phyloP scores from a whole-genome alignment of 2,113 vertebrate genomes.

The Clinocottus analis region DNA sequence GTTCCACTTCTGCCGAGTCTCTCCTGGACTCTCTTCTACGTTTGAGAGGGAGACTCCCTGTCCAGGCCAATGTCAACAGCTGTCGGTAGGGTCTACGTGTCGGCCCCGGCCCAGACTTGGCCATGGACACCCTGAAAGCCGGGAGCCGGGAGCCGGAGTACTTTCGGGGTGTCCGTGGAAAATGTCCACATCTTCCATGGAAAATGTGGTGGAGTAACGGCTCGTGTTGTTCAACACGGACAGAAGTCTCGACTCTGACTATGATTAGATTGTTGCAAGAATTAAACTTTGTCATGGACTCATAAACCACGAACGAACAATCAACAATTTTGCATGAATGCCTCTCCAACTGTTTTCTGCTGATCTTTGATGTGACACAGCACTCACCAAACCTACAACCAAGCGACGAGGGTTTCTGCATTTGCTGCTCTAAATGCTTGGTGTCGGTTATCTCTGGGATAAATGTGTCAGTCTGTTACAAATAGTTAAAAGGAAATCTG shows the following conservation, averaged over 20 bases:
- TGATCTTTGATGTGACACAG: background rate
- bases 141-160: too few species aligned
- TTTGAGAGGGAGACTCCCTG: conserved; percentile 64
- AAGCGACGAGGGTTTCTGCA: background rate
- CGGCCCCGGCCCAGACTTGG: conserved; percentile 54
- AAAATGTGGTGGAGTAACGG: conserved; percentile 59
- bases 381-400: background rate
- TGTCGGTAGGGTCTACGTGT: conserved; percentile 32
- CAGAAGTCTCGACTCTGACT: too few species aligned
- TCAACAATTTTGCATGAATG: background rate
- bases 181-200: too few species aligned
- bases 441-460: background rate
- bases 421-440: background rate
- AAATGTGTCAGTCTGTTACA: background rate
- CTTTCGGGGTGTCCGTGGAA: too few species aligned
- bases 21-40: conserved; percentile 50
- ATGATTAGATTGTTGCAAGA: background rate
- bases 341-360: background rate
- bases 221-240: conserved; percentile 43
- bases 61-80: conserved; percentile 72
- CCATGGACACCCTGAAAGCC: conserved; percentile 49
- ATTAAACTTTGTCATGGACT: conserved; percentile 1
- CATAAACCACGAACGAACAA: background rate
- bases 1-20: conserved; percentile 53
- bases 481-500: background rate